Evolutionary conservation across 2,113 vertebrate species (phyloP).

Genomic region (Paracanthobrama guichenoti): DNA sequence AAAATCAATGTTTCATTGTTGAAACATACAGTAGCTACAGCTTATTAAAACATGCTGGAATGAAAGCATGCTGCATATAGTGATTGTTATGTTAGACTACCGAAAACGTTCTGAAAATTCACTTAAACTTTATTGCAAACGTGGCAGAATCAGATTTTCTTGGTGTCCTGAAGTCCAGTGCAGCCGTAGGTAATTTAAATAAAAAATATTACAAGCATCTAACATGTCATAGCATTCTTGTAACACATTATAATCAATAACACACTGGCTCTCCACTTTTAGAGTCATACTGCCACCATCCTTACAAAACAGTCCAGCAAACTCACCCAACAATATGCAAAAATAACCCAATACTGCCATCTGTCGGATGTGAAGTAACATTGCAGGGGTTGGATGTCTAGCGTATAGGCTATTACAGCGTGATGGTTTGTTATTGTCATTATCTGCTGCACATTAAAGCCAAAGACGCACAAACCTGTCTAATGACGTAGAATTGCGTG

Average conservation of each 20-base stretch:
- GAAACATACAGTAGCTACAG: neutral
- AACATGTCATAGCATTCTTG: neutral
- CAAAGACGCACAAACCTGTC: neutral
- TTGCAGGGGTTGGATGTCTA: slow-evolving; percentile 7
- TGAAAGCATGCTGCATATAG: neutral
- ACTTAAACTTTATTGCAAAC: neutral
- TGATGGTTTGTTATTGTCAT: neutral
- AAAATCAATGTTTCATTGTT: neutral
- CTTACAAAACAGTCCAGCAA: neutral
- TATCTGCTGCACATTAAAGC: neutral
- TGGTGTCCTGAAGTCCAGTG: neutral
- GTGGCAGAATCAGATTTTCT: neutral
- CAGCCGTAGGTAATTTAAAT: neutral
- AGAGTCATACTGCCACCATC: slow-evolving; percentile 14
- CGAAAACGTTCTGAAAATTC: neutral
- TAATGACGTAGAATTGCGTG: neutral
- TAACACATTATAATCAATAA: neutral
- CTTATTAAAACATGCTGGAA: slow-evolving; percentile 7
- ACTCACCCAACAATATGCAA: neutral
- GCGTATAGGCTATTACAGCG: neutral
- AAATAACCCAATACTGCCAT: slow-evolving; percentile 50
- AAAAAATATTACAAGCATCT: neutral
- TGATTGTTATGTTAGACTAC: neutral
- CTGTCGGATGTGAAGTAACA: slow-evolving; percentile 38
- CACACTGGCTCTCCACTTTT: neutral